These are phyloP conservation scores for Heterodera filipjevi DNA, from an alignment of 2,888 invertebrate genomes.

Conservation along the genomic window DNA sequence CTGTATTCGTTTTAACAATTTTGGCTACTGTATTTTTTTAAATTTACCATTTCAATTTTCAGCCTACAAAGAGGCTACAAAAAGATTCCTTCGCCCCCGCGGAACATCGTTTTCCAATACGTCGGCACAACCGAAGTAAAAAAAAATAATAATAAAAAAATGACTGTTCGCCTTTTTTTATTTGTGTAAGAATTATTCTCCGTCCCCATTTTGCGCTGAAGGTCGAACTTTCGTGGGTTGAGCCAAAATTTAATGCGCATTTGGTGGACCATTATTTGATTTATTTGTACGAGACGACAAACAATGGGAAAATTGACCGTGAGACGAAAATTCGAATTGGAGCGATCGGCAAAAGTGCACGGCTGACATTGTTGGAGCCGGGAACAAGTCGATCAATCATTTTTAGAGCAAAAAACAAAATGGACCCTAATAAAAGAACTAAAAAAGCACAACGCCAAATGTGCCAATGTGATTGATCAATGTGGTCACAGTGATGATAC, in stretches of 20 bases:
- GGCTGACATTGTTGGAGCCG: constrained; percentile 17
- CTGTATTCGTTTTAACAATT: no score
- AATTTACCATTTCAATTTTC: neutral
- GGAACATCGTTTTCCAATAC: constrained; percentile 32
- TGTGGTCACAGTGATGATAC: no score
- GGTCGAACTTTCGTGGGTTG: constrained; percentile 38
- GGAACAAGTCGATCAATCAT: constrained; percentile 26
- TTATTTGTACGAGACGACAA: constrained; percentile 20
- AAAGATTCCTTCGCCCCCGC: constrained; percentile 50
- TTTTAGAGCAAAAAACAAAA: neutral
- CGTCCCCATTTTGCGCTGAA: neutral
- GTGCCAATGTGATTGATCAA: no score
- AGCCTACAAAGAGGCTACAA: constrained; percentile 47
- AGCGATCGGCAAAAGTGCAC: constrained; percentile 2
- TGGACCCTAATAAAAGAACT: constrained; percentile 8
- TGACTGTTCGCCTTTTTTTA: constrained; percentile 19
- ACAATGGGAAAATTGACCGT: constrained; percentile 1
- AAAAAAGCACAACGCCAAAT: constrained; percentile 24
- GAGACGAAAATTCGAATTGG: constrained; percentile 17
- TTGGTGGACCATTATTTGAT: constrained; percentile 39
- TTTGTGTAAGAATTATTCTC: neutral
- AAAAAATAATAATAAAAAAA: neutral
- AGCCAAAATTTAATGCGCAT: constrained; percentile 39
- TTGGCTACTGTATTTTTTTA: no score
- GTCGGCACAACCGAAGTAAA: neutral